phyloP scores from a whole-genome alignment of 2,888 invertebrate species.

The Oligia fasciuncula region DNA sequence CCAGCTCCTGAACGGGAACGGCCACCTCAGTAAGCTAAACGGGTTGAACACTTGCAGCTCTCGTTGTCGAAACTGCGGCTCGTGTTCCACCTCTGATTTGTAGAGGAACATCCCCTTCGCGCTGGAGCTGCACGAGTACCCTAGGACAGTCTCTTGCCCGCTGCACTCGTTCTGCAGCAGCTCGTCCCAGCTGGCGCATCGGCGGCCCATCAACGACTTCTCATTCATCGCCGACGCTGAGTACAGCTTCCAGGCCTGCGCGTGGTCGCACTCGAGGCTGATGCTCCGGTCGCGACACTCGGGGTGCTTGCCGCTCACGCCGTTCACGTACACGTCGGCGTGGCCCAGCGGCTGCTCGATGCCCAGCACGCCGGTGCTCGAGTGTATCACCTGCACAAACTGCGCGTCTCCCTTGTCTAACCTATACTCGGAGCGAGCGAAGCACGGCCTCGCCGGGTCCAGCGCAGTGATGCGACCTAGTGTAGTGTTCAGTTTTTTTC shows the following conservation, averaged over 20 bases:
- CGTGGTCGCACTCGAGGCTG: slow-evolving; percentile 83
- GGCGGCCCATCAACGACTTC: slow-evolving; percentile 70
- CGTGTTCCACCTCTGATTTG: slow-evolving; percentile 67
- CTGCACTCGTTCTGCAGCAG: slow-evolving; percentile 72
- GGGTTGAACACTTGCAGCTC: slow-evolving; percentile 72
- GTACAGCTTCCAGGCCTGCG: slow-evolving; percentile 81
- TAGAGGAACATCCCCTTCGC: slow-evolving; percentile 79
- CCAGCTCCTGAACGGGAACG: slow-evolving; percentile 36
- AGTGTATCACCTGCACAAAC: slow-evolving; percentile 84
- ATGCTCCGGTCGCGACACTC: slow-evolving; percentile 78
- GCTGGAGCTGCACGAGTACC: slow-evolving; percentile 73
- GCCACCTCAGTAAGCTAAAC: slow-evolving; percentile 68
- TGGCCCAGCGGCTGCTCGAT: slow-evolving; percentile 81
- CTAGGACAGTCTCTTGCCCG: slow-evolving; percentile 75
- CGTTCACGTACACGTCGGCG: slow-evolving; percentile 84
- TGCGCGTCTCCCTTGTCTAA: slow-evolving; percentile 77
- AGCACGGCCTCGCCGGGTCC: slow-evolving; percentile 85
- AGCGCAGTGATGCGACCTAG: slow-evolving; percentile 81
- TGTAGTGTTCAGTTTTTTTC: slow-evolving; percentile 70
- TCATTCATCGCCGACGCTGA: slow-evolving; percentile 75
- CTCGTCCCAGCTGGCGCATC: slow-evolving; percentile 77
- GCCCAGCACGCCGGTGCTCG: slow-evolving; percentile 82
- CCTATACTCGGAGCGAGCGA: slow-evolving; percentile 73
- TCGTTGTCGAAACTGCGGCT: slow-evolving; percentile 39
- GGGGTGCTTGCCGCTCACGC: slow-evolving; percentile 79